phyloP scores from a whole-genome alignment of 1,140 invertebrate genomes.

The Lerema accius region DNA sequence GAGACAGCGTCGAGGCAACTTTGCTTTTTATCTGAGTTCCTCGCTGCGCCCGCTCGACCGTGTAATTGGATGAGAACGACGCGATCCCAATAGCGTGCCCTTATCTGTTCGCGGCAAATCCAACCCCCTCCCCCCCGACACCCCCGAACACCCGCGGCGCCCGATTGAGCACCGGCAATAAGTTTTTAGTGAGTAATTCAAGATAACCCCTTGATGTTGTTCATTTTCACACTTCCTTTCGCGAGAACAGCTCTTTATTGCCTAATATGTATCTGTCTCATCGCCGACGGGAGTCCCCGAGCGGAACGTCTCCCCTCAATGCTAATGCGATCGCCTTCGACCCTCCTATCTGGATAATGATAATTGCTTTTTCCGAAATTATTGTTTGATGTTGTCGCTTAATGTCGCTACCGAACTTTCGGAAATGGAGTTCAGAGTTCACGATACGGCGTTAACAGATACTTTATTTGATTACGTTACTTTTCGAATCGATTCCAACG shows the following conservation, averaged over 20 bases:
- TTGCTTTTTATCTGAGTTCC: slow-evolving; percentile 72
- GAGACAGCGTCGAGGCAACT: slow-evolving; percentile 70
- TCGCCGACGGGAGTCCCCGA: slow-evolving; percentile 73
- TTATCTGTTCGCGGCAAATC: slow-evolving; percentile 81
- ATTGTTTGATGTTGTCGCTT: slow-evolving; percentile 81
- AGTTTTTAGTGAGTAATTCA: slow-evolving; percentile 83
- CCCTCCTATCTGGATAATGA: slow-evolving; percentile 78
- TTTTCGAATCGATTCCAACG: slow-evolving; percentile 11
- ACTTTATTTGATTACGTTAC: slow-evolving; percentile 39
- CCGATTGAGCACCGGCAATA: slow-evolving; percentile 65
- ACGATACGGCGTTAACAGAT: slow-evolving; percentile 47
- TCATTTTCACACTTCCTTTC: slow-evolving; percentile 83
- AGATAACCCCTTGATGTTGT: slow-evolving; percentile 82
- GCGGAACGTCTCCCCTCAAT: slow-evolving; percentile 76
- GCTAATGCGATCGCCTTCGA: slow-evolving; percentile 77
- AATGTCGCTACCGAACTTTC: slow-evolving; percentile 59
- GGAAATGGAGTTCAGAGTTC: slow-evolving; percentile 57
- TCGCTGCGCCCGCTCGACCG: slow-evolving; percentile 75
- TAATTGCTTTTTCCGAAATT: slow-evolving; percentile 81
- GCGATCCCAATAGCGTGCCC: slow-evolving; percentile 79
- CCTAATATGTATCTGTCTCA: slow-evolving; percentile 81
- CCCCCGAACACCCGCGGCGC: slow-evolving; percentile 41
- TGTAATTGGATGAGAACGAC: slow-evolving; percentile 83
- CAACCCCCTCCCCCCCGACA: slow-evolving; percentile 47
- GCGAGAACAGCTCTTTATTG: slow-evolving; percentile 82